Base-by-base conservation (phyloP, 2,113 vertebrate species). In the Nycticryphes semicollaris region DNA sequence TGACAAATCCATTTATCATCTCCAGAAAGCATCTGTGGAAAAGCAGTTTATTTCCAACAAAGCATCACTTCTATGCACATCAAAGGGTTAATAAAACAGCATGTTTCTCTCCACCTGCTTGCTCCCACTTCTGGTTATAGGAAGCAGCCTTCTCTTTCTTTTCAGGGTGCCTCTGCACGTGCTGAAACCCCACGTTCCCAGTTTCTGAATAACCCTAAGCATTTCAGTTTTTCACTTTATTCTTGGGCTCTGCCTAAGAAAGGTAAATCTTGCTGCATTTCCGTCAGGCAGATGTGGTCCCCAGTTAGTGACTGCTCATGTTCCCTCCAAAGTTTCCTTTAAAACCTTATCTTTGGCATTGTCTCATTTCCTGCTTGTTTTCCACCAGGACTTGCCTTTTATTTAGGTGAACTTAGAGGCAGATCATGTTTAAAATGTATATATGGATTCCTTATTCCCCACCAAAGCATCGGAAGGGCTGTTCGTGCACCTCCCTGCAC, bases 311-410 rank as follows among this genome's bases (percentile, higher is more conserved):
- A 54, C 51, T 81, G 76, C 59, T 94, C 22, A 12, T 48, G 67
- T 41, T 95, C 22, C 16, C 31, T 47, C 28, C 79, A 27, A 88
- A 88, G 41, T 76, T 94, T 95, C 37, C 68, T 70, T 90, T 77
- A 50, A 73, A 84, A 92, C 68, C 79, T 81, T 96, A 81, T 78
- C 80, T 95, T 95, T 78, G 76, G 73, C 73, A 56, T 72, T 87
- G 84, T 78, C 77, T 94, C 43, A 83, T 93, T 95, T 96, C 93
- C 91, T 85, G 66, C 78, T 79, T 87, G 45, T 90, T 95, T 89
- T 83, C 74, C 67, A 76, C 27, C 62, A 83, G 87, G 45, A 89
- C 17, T 89, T 78, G 69, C 81, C 70, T 95, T 96, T 94, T 76
- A 94, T 88, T 89, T 64, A 92, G 76, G 48, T 94, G 89, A 94